Conservation (phyloP, 2,797 vertebrate genomes). For the Kryptopterus vitreolus region DNA sequence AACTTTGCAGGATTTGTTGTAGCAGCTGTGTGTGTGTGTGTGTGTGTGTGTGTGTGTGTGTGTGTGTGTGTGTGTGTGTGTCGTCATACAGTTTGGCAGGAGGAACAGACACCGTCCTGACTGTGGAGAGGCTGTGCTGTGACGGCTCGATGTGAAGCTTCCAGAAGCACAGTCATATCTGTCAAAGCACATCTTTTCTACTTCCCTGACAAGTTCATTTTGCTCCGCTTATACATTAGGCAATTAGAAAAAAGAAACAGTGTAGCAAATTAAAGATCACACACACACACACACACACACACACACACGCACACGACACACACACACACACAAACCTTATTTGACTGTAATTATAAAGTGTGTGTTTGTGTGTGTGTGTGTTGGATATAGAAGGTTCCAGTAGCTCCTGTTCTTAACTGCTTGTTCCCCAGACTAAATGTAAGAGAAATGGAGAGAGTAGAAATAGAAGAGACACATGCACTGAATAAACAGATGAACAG, state of each 20-base stretch:
- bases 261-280: background rate
- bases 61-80: too few species aligned
- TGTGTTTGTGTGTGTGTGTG: background rate
- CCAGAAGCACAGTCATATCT: background rate
- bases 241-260: constrained; percentile 9
- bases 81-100: constrained; percentile 1
- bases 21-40: constrained; percentile 6
- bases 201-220: background rate
- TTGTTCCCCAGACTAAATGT: constrained; percentile 2
- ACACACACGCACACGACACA: constrained; percentile 3
- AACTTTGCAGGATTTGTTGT: constrained; percentile 4
- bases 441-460: constrained; percentile 16
- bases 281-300: background rate
- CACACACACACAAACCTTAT: background rate
- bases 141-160: background rate
- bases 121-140: constrained; percentile 5
- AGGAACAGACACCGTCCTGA: constrained; percentile 1
- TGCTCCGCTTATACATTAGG: background rate
- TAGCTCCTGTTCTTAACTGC: background rate
- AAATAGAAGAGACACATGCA: background rate
- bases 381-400: background rate
- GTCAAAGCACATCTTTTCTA: constrained; percentile 9
- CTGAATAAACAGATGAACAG: constrained; percentile 4
- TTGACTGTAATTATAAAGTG: background rate
- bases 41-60: too few species aligned